A percentile compares a stretch with the other conserved stretches of the same genome.
phyloP scores from a whole-genome alignment of 2,888 invertebrate species.

The Creontiades dilutus region DNA sequence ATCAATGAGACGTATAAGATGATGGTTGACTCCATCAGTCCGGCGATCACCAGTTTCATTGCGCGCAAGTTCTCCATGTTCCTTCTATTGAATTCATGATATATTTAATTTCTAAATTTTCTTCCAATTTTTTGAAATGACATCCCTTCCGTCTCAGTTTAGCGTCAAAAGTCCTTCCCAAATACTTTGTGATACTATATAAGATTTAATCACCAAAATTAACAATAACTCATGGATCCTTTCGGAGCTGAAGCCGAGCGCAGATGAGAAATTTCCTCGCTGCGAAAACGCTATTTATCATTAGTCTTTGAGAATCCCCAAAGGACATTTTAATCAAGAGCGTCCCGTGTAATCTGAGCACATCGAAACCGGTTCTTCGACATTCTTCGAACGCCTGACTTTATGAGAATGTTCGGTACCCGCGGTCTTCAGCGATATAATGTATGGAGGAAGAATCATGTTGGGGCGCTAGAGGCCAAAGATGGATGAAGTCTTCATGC shows the following conservation, averaged over 20 bases:
- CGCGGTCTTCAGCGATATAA: not conserved
- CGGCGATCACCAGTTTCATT: no score
- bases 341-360: conserved; percentile 43
- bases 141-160: no score
- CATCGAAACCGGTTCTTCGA: conserved; percentile 59
- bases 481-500: conserved; percentile 25
- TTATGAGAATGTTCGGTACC: conserved; percentile 60
- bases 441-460: conserved; percentile 10
- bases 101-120: no score
- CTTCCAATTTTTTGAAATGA: no score
- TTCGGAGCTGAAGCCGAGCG: not conserved
- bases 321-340: conserved; percentile 67
- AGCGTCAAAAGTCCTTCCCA: no score
- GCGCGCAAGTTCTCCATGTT: no score
- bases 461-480: not conserved
- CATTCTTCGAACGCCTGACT: conserved; percentile 56
- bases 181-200: no score
- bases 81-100: no score
- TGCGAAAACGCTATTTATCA: conserved; percentile 54
- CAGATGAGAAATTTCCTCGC: not conserved
- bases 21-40: no score
- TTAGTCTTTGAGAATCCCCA: conserved; percentile 56
- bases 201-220: no score
- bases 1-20: no score
- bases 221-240: not conserved